These are phyloP conservation scores for Steromphala cineraria DNA, from an alignment of 2,888 invertebrate genomes.

Conservation along the genomic window DNA sequence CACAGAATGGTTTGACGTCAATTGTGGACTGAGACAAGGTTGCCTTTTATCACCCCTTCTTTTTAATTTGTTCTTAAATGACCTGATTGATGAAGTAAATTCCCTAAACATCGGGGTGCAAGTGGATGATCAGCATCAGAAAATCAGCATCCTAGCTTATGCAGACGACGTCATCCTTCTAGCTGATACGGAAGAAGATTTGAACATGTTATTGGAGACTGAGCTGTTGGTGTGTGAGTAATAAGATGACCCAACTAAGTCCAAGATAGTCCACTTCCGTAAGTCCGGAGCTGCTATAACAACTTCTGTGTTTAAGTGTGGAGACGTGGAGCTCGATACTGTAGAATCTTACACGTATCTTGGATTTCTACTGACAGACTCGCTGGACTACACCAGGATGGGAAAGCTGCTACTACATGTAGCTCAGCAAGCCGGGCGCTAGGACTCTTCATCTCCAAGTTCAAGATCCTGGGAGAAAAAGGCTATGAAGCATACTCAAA, in stretches of 20 bases:
- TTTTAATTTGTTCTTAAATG: background rate
- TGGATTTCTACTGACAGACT: constrained; percentile 7
- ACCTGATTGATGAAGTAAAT: background rate
- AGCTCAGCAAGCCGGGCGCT: constrained; percentile 16
- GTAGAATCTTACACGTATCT: background rate
- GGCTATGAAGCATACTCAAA: too few species aligned
- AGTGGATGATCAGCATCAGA: background rate
- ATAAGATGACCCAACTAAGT: background rate
- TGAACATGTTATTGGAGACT: background rate
- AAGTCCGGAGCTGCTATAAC: background rate
- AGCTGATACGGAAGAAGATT: background rate
- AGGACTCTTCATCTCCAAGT: background rate
- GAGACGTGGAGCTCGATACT: background rate
- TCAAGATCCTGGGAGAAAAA: too few species aligned
- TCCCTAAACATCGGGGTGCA: background rate
- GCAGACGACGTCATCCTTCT: background rate
- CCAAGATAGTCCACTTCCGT: background rate
- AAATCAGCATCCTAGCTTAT: too few species aligned
- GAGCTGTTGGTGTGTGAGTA: background rate
- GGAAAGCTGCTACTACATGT: background rate
- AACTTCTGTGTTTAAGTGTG: background rate
- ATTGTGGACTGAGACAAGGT: too few species aligned
- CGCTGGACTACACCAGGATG: constrained; percentile 15
- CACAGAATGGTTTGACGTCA: too few species aligned
- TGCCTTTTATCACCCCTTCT: too few species aligned